A percentile compares a stretch with the other conserved stretches of the same genome.
phyloP scores from a whole-genome alignment of 2,888 invertebrate genomes.

The Corythucha ciliata region DNA sequence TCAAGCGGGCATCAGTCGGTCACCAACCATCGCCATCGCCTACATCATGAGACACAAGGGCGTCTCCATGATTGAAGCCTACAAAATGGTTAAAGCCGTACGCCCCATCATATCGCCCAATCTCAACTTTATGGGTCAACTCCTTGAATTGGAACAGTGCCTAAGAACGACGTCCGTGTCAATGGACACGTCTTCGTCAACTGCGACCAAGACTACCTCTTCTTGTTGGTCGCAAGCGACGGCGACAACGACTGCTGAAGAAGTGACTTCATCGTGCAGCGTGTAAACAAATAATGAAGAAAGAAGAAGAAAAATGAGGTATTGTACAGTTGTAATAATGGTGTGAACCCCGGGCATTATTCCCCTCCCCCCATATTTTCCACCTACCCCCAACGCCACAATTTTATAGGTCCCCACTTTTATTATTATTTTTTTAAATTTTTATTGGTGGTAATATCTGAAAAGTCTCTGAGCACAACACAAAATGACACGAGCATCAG shows the following conservation, averaged over 20 bases:
- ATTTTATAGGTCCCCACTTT: too few species aligned
- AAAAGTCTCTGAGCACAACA: too few species aligned
- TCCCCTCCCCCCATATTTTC: too few species aligned
- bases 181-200: neutral
- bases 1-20: constrained; percentile 89
- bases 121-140: constrained; percentile 86
- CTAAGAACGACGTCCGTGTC: constrained; percentile 42
- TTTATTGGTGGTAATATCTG: too few species aligned
- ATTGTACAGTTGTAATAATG: too few species aligned
- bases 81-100: constrained; percentile 71
- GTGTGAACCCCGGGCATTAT: too few species aligned
- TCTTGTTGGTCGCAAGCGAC: constrained; percentile 43
- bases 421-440: too few species aligned
- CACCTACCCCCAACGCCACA: too few species aligned
- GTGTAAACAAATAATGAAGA: constrained; percentile 41
- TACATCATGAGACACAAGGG: constrained; percentile 85
- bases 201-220: neutral
- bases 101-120: constrained; percentile 90
- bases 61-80: constrained; percentile 76
- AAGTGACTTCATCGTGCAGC: constrained; percentile 49
- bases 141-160: constrained; percentile 71
- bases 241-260: constrained; percentile 47
- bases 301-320: neutral
- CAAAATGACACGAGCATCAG: too few species aligned
- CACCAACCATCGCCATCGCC: constrained; percentile 89